These are phyloP conservation scores for Lasiurus cinereus DNA, from an alignment of 2,113 vertebrate genomes.

Conservation along the genomic window DNA sequence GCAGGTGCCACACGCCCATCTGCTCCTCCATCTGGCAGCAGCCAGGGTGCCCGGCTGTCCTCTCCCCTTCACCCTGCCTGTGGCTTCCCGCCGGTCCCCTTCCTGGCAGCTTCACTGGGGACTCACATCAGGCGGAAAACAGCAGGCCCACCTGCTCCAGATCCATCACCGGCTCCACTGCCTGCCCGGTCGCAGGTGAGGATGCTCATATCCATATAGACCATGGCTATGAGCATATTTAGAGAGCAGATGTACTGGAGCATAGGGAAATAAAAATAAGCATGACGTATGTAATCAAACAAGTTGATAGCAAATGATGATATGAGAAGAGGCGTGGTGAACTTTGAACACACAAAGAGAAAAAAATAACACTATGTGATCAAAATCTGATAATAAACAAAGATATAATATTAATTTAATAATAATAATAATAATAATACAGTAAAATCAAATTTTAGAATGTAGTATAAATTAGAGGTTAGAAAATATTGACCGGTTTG, in stretches of 20 bases:
- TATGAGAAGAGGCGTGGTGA: too few relatives aligned
- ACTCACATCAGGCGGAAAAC: conserved; percentile 86
- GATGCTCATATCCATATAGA: too few relatives aligned
- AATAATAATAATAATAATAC: background rate
- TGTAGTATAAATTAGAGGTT: background rate
- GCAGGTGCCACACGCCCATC: conserved; percentile 81
- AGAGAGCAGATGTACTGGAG: conserved; percentile 29
- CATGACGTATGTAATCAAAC: background rate
- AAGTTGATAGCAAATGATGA: background rate
- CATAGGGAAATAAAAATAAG: conserved; percentile 62
- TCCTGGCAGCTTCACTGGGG: conserved; percentile 77
- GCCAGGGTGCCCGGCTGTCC: conserved; percentile 7
- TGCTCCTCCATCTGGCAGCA: conserved; percentile 85
- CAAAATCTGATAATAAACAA: background rate
- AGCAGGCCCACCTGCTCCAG: conserved; percentile 82
- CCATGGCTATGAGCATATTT: conserved; percentile 57
- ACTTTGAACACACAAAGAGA: too few relatives aligned
- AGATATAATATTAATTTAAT: background rate
- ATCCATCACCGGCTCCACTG: conserved; percentile 87
- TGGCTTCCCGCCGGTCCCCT: conserved; percentile 81
- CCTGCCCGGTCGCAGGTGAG: conserved; percentile 59
- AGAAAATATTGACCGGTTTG: background rate
- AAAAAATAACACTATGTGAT: too few relatives aligned
- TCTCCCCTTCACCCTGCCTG: conserved; percentile 79
- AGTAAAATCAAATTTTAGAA: background rate